Conservation (phyloP, 2,113 vertebrate species). For the Opisthocomus hoazin region DNA sequence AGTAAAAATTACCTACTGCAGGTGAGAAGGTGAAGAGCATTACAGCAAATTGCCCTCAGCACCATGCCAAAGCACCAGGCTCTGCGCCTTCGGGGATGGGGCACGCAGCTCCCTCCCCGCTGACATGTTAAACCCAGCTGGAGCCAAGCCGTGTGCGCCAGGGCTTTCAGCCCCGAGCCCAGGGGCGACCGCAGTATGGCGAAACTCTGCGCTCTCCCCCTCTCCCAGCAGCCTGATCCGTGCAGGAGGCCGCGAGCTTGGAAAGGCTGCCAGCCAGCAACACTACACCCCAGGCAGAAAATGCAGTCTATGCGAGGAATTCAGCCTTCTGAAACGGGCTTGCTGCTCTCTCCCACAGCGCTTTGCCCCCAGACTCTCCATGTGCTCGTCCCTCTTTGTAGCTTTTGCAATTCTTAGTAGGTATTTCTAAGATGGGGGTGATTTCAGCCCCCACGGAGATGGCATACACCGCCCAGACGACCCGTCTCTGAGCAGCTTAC, state of each 20-base stretch:
- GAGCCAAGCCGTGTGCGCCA: neutral
- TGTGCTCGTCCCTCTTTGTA: neutral
- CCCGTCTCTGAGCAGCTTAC: neutral
- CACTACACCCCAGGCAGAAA: slow-evolving; percentile 63
- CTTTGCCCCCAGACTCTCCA: neutral
- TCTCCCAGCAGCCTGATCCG: neutral
- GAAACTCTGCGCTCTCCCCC: slow-evolving; percentile 15
- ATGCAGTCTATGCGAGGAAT: slow-evolving; percentile 54
- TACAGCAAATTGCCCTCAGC: neutral
- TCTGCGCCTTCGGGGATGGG: neutral
- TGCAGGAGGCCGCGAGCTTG: slow-evolving; percentile 16
- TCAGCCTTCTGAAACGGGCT: slow-evolving; percentile 17
- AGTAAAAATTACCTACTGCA: neutral
- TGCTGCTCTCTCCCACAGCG: slow-evolving; percentile 22
- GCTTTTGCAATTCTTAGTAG: neutral
- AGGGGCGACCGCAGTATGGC: neutral
- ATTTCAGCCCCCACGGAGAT: neutral
- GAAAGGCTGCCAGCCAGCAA: slow-evolving; percentile 52
- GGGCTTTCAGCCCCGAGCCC: neutral
- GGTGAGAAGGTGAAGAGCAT: slow-evolving; percentile 9
- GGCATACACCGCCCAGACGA: accelerated
- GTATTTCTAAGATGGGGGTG: neutral
- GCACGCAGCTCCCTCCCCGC: neutral
- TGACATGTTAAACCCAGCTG: slow-evolving; percentile 13
- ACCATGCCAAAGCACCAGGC: neutral